Evolutionary conservation across 23 tunicate species (phyloP), one percentile per base, ranked within the genome.

Genomic region (Aplidium turbinatum): DNA sequence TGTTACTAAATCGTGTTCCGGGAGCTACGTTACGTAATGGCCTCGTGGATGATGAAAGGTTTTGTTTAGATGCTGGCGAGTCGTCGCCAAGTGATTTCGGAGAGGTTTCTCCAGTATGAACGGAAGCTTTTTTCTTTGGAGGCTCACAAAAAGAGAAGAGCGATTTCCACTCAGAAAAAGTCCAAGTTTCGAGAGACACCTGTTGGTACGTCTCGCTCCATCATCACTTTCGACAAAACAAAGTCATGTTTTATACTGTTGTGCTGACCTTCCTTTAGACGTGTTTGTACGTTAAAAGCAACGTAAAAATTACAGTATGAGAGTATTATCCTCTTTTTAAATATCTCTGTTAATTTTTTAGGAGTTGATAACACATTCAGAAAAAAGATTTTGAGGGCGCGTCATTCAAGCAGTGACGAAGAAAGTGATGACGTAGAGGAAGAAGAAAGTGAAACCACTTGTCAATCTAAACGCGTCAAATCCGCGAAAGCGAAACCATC

Each of bases 41-140:
- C n/a, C n/a, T n/a, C n/a, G n/a, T n/a, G n/a, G n/a, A n/a, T n/a
- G n/a, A n/a, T n/a, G n/a, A n/a, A n/a, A n/a, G n/a, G n/a, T n/a
- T n/a, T n/a, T 11, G 36, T 65, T 36, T n/a, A 91, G 86, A 78
- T 84, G 85, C 72, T 84, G 47, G 91, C 79, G 33, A 46, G 83
- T 0, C 75, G 97, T 46, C 78, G 73, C 57, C 86, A 81, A 20
- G 33, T 91, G 34, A 79, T 91, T 29, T 19, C 87, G 0, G 84
- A 84, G 36, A 53, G 87, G 24, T 64, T 64, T 26, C 39, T 91
- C 82, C 97, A 91, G 45, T 91, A 91, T 55, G 97, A 91, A 56
- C 66, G 97, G 25, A 91, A 91, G 42, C 78, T 91, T 33, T 70
- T 85, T 33, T 62, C 97, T 5, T 83, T 91, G 11, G 97, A 91